These are phyloP conservation scores for Choreutis nemorana DNA, from an alignment of 2,888 invertebrate species.

Conservation along the genomic window DNA sequence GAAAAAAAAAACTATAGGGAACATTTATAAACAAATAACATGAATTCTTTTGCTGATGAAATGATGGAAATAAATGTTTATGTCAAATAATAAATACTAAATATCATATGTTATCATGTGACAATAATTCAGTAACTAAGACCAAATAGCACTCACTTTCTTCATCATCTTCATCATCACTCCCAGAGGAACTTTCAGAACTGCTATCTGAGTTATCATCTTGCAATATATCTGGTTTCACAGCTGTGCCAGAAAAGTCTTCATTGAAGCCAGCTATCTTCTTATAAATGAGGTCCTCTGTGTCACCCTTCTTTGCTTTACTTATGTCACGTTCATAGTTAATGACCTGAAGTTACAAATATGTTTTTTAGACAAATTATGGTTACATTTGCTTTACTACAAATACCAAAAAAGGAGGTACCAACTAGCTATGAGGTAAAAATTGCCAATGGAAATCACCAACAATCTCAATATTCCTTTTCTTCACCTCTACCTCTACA, in stretches of 20 bases:
- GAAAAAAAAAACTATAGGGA: too few species aligned
- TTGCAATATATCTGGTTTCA: conserved; percentile 71
- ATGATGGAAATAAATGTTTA: not conserved
- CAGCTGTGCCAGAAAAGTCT: conserved; percentile 77
- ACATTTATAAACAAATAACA: not conserved
- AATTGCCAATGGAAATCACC: too few species aligned
- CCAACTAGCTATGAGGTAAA: too few species aligned
- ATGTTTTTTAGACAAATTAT: too few species aligned
- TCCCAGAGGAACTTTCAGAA: conserved; percentile 32
- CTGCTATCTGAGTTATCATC: conserved; percentile 38
- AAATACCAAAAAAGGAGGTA: too few species aligned
- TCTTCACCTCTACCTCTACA: too few species aligned
- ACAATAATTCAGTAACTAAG: not conserved
- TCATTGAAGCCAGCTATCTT: conserved; percentile 86
- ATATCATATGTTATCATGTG: not conserved
- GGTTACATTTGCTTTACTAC: too few species aligned
- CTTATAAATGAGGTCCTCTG: conserved; percentile 81
- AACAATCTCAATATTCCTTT: too few species aligned
- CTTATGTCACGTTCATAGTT: conserved; percentile 87
- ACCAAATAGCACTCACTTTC: conserved; percentile 6
- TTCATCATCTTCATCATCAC: conserved; percentile 27
- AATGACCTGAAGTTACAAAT: conserved; percentile 67
- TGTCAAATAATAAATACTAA: not conserved
- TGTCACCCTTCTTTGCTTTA: conserved; percentile 77
- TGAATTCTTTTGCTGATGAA: not conserved